Evolutionary conservation across 2,888 invertebrate genomes (phyloP).

Genomic region (Ptychoptera contaminata): DNA sequence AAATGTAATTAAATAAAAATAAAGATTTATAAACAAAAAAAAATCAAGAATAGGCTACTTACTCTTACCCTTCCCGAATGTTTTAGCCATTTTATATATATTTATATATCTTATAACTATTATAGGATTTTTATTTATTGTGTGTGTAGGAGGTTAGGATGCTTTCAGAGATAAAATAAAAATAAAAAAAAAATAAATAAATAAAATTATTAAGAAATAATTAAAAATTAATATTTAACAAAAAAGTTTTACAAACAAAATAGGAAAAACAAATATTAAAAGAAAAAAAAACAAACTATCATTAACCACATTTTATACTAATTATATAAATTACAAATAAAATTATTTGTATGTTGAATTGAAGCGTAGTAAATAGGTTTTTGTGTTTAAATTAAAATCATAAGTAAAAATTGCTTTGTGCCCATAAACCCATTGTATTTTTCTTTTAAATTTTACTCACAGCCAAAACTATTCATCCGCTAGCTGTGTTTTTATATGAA

Average conservation of each 20-base stretch:
- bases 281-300: neutral
- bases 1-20: slow-evolving; percentile 10
- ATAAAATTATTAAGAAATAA: neutral
- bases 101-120: too few relatives aligned
- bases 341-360: neutral
- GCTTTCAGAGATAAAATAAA: neutral
- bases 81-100: slow-evolving; percentile 25
- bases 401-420: neutral
- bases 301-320: neutral
- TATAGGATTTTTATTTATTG: neutral
- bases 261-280: too few relatives aligned
- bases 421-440: neutral
- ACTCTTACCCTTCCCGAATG: slow-evolving; percentile 36
- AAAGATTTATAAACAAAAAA: slow-evolving; percentile 9
- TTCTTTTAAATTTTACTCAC: slow-evolving; percentile 1
- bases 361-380: neutral
- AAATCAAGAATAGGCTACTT: slow-evolving; percentile 22
- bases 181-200: neutral
- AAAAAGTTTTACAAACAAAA: neutral
- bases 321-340: neutral
- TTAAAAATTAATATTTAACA: neutral
- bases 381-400: slow-evolving; percentile 1
- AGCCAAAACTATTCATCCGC: slow-evolving; percentile 3
- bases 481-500: slow-evolving; percentile 1
- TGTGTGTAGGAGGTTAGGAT: neutral